A percentile compares a stretch with the other conserved stretches of the same genome.
Conservation (phyloP, 2,888 invertebrate genomes). For the Drosophila demipolita region DNA sequence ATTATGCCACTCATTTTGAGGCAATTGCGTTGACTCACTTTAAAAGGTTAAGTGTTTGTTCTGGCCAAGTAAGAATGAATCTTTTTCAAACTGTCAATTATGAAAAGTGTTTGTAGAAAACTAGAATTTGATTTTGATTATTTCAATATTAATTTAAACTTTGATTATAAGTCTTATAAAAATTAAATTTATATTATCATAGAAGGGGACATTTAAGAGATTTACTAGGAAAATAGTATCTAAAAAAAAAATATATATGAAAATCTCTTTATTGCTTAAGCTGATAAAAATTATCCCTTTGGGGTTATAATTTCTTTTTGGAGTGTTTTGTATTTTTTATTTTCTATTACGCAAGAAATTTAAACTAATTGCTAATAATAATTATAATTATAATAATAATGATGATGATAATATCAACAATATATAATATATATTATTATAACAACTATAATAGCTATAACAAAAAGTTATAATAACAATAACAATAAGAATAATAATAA, state of each 20-base stretch:
- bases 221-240: background rate
- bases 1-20: conserved; percentile 53
- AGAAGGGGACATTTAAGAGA: background rate
- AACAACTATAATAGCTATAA: too few species aligned
- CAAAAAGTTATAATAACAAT: too few species aligned
- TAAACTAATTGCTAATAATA: background rate
- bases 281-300: background rate
- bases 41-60: conserved; percentile 65
- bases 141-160: background rate
- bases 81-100: background rate
- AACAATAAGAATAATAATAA: too few species aligned
- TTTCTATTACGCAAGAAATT: too few species aligned
- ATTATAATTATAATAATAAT: background rate
- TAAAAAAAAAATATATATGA: background rate
- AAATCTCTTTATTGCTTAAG: background rate
- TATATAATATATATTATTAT: too few species aligned
- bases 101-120: background rate
- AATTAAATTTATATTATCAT: background rate
- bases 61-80: conserved; percentile 16
- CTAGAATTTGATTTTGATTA: too few species aligned
- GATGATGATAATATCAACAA: too few species aligned
- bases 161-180: background rate
- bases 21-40: conserved; percentile 73
- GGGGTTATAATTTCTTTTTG: too few species aligned
- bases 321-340: too few species aligned